Base-by-base conservation (phyloP, 2,888 invertebrate species). In the Sphaerophoria rueppellii region DNA sequence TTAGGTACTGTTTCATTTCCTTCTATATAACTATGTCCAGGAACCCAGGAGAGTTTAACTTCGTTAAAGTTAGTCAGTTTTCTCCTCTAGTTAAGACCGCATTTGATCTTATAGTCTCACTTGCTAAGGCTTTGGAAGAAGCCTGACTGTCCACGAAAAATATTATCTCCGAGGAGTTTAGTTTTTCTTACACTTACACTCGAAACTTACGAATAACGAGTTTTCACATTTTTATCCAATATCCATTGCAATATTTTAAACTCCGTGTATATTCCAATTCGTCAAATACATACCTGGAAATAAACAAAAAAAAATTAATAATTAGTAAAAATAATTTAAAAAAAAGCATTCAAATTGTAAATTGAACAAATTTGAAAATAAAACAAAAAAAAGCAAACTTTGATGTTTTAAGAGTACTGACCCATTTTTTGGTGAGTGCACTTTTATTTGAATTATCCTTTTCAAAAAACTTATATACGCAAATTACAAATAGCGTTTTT, bases 201-300 rank as follows among this genome's bases (percentile, higher is more conserved):
- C 50, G n/a, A 81, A 81, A 81, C 81, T 81, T 81, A 81, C 81
- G 40, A 76, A 0, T 37, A 16, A 0, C 6, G 24, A 24, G 24
- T 24, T 24, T 24, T 24, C 24, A 24, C 46, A 16, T 4, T 34
- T 55, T 6, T 55, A 32, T 34, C 6, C 12, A 35, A 7, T 40
- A 77, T 82, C 77, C 77, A 77, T 69, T 61, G 32, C 9, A 43
- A 43, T 58, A 69, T 57, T 57, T 24, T 43, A 72, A 1, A 24
- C 24, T 24, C 24, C 24, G 43, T 6, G 4, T 16, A 16, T 50
- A 50, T 35, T 34, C 50, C 16, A 65, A 69, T 77, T 69, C 76
- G 54, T 76, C 4, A 37, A 54, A 71, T 82, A 82, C 82, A 65
- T 82, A 82, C 82, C 82, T 82, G 70, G 0, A 82, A 82, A 48